These are phyloP conservation scores for Hoplias malabaricus DNA, from an alignment of 2,113 vertebrate species.

Conservation along the genomic window DNA sequence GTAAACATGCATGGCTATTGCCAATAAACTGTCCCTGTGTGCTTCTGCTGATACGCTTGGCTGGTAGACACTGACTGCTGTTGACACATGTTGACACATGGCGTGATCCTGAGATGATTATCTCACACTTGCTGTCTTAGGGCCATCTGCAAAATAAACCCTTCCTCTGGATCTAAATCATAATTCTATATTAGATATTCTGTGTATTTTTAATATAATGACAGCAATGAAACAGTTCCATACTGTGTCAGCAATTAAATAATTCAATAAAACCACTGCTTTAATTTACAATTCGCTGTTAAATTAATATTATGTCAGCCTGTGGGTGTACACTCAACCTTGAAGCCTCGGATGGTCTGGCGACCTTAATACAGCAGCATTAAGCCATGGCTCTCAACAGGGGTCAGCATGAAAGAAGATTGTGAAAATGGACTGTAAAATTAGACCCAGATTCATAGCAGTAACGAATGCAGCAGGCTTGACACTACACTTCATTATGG, in stretches of 20 bases:
- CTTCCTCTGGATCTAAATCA: background rate
- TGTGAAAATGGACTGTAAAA: background rate
- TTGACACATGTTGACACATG: background rate
- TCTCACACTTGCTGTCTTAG: background rate
- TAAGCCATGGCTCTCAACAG: background rate
- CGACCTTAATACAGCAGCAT: background rate
- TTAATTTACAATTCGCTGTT: background rate
- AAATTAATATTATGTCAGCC: background rate
- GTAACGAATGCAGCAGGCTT: background rate
- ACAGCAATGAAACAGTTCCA: background rate
- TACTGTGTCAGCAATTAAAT: background rate
- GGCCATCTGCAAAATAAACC: background rate
- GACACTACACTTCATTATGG: background rate
- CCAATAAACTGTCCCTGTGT: background rate
- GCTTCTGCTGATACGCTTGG: background rate
- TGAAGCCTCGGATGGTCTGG: background rate
- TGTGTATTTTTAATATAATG: background rate
- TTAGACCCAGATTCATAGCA: background rate
- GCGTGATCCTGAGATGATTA: background rate
- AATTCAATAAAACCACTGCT: background rate
- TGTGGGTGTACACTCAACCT: background rate
- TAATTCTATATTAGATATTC: background rate
- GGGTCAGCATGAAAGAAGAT: background rate
- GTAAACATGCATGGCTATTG: background rate
- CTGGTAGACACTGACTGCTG: background rate